A percentile compares a stretch with the other conserved stretches of the same genome.
phyloP scores from a whole-genome alignment of 2,113 vertebrate species.

The Lophochroa leadbeateri region DNA sequence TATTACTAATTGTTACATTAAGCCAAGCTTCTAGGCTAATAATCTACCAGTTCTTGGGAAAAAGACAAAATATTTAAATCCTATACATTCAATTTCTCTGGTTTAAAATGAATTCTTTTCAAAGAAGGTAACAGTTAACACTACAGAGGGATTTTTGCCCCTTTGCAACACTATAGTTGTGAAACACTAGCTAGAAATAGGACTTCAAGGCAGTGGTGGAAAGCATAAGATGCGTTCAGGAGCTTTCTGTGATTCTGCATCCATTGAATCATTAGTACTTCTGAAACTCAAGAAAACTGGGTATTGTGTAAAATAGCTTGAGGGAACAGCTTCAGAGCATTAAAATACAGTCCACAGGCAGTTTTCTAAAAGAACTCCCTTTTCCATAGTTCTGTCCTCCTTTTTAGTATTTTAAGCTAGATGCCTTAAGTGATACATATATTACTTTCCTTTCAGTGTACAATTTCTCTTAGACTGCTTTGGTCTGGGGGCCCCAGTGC shows the following conservation, averaged over 20 bases:
- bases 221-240: background rate
- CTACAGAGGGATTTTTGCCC: background rate
- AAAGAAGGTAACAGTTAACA: background rate
- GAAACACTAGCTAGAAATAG: constrained; percentile 4
- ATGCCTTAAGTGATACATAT: constrained; percentile 32
- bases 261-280: constrained; percentile 41
- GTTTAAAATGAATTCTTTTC: background rate
- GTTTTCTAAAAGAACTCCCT: constrained; percentile 12
- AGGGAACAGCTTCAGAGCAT: constrained; percentile 50
- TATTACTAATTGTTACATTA: background rate
- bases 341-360: constrained; percentile 52
- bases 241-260: constrained; percentile 42
- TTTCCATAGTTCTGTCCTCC: constrained; percentile 25
- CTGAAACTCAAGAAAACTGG: constrained; percentile 39
- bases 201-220: constrained; percentile 30
- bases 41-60: background rate
- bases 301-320: constrained; percentile 54
- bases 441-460: background rate
- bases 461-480: background rate
- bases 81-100: background rate
- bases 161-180: background rate
- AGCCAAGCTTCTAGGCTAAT: background rate
- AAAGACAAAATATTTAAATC: background rate
- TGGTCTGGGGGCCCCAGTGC: background rate
- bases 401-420: constrained; percentile 48